Conservation (phyloP, 2,113 vertebrate species). For the Strigops habroptila region DNA sequence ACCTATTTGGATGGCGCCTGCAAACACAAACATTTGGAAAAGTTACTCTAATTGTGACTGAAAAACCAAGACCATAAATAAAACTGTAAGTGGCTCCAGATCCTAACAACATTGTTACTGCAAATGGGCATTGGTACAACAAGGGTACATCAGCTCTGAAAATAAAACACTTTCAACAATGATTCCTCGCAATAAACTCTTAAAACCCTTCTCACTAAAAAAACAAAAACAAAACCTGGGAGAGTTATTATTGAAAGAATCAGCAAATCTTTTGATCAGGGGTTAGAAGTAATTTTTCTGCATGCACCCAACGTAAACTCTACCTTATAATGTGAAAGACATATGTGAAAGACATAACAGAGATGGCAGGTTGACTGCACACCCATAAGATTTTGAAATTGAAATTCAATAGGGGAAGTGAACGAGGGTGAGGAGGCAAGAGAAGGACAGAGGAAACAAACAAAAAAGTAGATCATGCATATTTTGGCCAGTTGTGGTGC, state of each 20-base stretch:
- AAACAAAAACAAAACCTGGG: neutral
- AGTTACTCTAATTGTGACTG: constrained; percentile 52
- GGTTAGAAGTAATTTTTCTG: neutral
- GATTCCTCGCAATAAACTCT: neutral
- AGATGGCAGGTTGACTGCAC: neutral
- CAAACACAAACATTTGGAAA: constrained; percentile 57
- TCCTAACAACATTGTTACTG: constrained; percentile 8
- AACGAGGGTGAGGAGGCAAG: neutral
- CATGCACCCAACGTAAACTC: neutral
- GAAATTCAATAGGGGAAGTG: neutral
- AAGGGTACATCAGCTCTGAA: neutral
- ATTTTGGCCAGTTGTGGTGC: neutral
- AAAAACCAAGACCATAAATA: constrained; percentile 61
- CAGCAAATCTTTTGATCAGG: neutral
- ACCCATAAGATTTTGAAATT: neutral
- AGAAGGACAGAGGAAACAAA: neutral
- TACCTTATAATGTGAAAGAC: neutral
- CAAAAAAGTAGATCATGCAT: neutral
- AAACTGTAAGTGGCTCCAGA: constrained; percentile 53
- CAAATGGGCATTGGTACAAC: neutral
- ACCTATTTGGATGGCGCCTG: constrained; percentile 11
- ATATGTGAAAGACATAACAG: neutral
- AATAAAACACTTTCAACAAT: constrained; percentile 5
- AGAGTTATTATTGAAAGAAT: neutral
- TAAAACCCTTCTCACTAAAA: neutral